Evolutionary conservation across 2,113 vertebrate genomes (phyloP).

Genomic region (Columba janthina): DNA sequence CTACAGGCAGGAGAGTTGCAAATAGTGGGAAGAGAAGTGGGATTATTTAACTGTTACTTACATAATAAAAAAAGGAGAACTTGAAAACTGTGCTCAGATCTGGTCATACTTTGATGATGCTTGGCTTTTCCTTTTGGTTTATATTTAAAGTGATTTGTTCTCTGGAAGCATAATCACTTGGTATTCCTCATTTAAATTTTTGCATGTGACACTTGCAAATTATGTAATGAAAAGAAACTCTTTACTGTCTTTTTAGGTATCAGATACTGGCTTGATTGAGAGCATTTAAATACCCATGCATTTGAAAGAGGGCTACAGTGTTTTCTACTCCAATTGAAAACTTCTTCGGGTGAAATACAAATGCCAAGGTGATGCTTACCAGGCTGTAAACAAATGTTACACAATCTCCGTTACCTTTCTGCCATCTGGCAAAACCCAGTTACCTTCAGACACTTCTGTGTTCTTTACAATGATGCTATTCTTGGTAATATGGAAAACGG

Average conservation of each 20-base stretch:
- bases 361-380: neutral
- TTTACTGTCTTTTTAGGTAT: neutral
- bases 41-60: constrained; percentile 2
- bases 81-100: neutral
- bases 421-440: neutral
- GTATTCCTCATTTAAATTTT: neutral
- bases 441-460: neutral
- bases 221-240: neutral
- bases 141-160: neutral
- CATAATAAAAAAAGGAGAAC: neutral
- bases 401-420: neutral
- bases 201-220: neutral
- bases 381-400: neutral
- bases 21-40: neutral
- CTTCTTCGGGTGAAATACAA: neutral
- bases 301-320: neutral
- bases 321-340: neutral
- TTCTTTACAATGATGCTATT: neutral
- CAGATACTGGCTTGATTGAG: neutral
- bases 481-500: neutral
- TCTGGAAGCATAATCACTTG: neutral
- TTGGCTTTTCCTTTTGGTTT: neutral
- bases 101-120: neutral
- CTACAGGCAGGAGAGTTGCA: neutral
- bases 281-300: neutral